Evolutionary conservation across 2,797 vertebrate species (phyloP).

Genomic region (Xenentodon cancila): DNA sequence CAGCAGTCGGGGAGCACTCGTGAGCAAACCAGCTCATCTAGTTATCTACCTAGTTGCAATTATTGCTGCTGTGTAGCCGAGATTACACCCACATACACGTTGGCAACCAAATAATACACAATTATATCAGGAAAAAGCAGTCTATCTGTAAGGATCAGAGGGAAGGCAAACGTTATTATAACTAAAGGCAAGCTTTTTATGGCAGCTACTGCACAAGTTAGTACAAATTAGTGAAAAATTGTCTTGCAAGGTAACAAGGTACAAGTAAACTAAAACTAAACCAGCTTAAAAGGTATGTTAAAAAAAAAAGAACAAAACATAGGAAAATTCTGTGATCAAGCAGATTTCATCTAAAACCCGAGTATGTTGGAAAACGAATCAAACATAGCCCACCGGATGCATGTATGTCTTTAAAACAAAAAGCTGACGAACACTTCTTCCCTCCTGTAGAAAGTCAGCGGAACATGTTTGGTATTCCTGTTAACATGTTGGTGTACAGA

Average conservation of each 20-base stretch:
- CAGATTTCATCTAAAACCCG: too few species aligned
- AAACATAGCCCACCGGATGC: too few species aligned
- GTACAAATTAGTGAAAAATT: neutral
- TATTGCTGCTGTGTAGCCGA: conserved; percentile 8
- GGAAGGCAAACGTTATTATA: neutral
- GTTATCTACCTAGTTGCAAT: conserved; percentile 22
- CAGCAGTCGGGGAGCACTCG: conserved; percentile 7
- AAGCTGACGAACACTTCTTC: too few species aligned
- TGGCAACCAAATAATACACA: neutral
- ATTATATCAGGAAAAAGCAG: neutral
- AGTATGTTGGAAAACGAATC: too few species aligned
- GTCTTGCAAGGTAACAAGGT: neutral
- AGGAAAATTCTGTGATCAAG: neutral
- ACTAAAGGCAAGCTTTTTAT: neutral
- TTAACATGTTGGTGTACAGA: too few species aligned
- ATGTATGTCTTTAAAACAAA: too few species aligned
- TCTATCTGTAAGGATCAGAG: neutral
- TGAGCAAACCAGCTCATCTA: conserved; percentile 17
- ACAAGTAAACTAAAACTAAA: neutral
- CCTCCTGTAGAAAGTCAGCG: too few species aligned
- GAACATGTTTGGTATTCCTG: too few species aligned
- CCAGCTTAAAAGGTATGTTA: neutral
- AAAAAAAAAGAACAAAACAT: too few species aligned
- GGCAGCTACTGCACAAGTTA: neutral
- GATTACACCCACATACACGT: neutral